These are phyloP conservation scores for Melipona bicolor DNA, from an alignment of 2,888 invertebrate species.

Conservation along the genomic window DNA sequence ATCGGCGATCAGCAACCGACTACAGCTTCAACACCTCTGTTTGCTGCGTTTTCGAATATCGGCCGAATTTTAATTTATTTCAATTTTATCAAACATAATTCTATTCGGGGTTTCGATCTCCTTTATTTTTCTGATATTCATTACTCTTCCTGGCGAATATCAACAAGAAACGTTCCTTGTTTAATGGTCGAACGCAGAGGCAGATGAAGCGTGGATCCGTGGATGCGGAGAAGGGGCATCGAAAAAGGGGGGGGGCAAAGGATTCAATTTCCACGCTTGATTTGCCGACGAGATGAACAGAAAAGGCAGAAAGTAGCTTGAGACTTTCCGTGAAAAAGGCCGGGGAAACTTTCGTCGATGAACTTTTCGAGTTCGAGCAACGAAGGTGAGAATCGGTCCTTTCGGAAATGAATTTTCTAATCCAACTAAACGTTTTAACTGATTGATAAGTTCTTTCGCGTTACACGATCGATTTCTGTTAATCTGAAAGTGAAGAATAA, in stretches of 20 bases:
- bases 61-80: constrained; percentile 78
- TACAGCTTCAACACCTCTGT: constrained; percentile 77
- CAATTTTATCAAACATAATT: constrained; percentile 15
- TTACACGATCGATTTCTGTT: too few species aligned
- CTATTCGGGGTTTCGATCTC: background rate
- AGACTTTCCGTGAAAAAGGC: constrained; percentile 27
- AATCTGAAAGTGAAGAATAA: too few species aligned
- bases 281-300: constrained; percentile 14
- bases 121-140: constrained; percentile 29
- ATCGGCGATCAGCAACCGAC: constrained; percentile 82
- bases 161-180: too few species aligned
- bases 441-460: too few species aligned
- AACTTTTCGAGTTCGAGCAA: constrained; percentile 7
- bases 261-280: constrained; percentile 57
- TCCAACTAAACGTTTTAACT: too few species aligned
- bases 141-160: too few species aligned
- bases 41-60: constrained; percentile 82
- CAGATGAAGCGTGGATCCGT: background rate
- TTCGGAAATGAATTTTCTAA: too few species aligned
- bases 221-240: constrained; percentile 14
- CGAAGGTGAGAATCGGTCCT: background rate
- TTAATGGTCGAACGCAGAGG: background rate
- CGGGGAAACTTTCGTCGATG: constrained; percentile 18
- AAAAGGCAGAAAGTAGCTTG: constrained; percentile 7
- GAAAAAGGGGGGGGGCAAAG: constrained; percentile 8